phyloP scores from a whole-genome alignment of 2,113 vertebrate genomes.

The Aphyosemion australe region DNA sequence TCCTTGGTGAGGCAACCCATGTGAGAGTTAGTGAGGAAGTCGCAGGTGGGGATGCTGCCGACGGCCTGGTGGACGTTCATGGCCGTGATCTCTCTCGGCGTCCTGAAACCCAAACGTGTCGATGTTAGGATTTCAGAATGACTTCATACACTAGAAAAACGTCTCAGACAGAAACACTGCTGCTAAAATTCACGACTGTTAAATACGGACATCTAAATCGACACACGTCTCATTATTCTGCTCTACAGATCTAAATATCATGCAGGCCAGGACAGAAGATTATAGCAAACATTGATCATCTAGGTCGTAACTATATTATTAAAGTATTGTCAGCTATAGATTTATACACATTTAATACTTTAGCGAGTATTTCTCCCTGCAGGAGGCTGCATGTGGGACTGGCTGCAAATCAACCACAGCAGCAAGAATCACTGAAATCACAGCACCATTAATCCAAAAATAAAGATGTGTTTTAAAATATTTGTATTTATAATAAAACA shows the following conservation, averaged over 20 bases:
- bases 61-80: constrained; percentile 96
- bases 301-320: background rate
- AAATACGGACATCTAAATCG: background rate
- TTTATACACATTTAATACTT: too few relatives aligned
- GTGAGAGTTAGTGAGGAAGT: constrained; percentile 94
- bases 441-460: too few relatives aligned
- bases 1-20: constrained; percentile 87
- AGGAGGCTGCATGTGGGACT: too few relatives aligned
- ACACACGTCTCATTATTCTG: background rate
- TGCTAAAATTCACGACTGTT: background rate
- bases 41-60: constrained; percentile 89
- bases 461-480: too few relatives aligned
- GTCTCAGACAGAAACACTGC: background rate
- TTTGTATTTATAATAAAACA: too few relatives aligned
- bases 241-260: too few relatives aligned
- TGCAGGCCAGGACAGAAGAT: background rate
- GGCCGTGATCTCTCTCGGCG: constrained; percentile 91
- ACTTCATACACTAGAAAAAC: background rate
- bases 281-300: background rate
- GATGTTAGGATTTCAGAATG: background rate
- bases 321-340: background rate
- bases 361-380: too few relatives aligned
- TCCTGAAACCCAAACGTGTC: constrained; percentile 71
- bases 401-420: too few relatives aligned
- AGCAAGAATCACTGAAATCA: too few relatives aligned